Evolutionary conservation across 2,113 vertebrate genomes (phyloP), one percentile per base, ranked within the genome.

Genomic region (Osmerus eperlanus): DNA sequence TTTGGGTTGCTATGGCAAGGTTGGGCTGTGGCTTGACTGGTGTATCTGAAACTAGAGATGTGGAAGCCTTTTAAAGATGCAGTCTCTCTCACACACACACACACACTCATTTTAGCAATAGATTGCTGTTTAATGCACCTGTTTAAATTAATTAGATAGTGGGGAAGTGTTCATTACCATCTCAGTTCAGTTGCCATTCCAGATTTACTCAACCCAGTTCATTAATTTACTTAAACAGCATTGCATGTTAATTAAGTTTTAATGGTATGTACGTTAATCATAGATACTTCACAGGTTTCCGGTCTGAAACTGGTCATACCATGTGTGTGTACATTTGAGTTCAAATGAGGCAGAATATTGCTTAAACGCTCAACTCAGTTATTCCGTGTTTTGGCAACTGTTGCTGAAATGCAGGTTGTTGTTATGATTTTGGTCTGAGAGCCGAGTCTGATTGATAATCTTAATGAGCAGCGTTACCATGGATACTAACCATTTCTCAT

Each of bases 1-100:
- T 87, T 87, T 89, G 79, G 70, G 90, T 91, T 90, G 83, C 90
- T 81, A 91, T 85, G 90, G 84, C 82, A 73, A 70, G 78, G 75
- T 75, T 80, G 28, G 83, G 71, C 73, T 86, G 86, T 70, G 84
- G 83, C 79, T 76, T 29, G 71, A 67, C 68, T 61, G 74, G 71
- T 73, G 65, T 29, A 11, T 65, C 59, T 85, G 85, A 82, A 89
- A 88, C 78, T 72, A 67, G 69, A 85, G 80, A 76, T 78, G 82
- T 72, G 62, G 74, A 75, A 64, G 19, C 77, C 70, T 75, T 84
- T 70, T 41, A 74, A 67, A 81, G 64, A 73, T 79, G 71, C 65
- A 56, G n/a, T 53, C 78, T 78, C 53, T 64, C 54, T 73, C 67
- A 70, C 65, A 68, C 72, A 36, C 65, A 68, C 72, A 36, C 67